Evolutionary conservation across 1,140 invertebrate species (phyloP).

Genomic region (Eufriesea mexicana): DNA sequence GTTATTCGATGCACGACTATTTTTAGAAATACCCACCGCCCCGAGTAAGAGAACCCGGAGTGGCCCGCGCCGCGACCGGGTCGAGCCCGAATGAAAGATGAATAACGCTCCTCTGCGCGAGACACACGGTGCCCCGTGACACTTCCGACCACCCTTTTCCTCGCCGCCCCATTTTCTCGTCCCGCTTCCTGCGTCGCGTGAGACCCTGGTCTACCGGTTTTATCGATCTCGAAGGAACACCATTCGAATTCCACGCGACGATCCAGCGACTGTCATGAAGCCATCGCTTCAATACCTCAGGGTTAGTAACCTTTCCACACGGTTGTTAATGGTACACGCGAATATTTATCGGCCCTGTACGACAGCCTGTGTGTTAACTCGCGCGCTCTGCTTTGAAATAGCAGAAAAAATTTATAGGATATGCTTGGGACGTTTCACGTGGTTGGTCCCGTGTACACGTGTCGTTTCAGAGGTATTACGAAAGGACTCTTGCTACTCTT

Average conservation of each 20-base stretch:
- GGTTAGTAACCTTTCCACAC: no score
- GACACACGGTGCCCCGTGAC: conserved; percentile 60
- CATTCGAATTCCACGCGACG: no score
- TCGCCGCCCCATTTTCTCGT: not conserved
- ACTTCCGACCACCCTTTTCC: no score
- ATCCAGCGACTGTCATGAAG: no score
- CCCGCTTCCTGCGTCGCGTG: no score
- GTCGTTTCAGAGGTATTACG: not conserved
- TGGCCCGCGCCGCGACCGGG: conserved; percentile 24
- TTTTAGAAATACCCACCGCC: conserved; percentile 73
- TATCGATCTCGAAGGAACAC: no score
- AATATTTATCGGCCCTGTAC: conserved; percentile 15
- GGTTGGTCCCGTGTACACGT: not conserved
- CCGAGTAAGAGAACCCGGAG: conserved; percentile 26
- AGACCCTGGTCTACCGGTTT: no score
- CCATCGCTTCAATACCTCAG: not conserved
- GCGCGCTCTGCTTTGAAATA: not conserved
- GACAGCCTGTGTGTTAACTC: not conserved
- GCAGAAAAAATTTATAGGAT: not conserved
- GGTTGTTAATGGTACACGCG: not conserved
- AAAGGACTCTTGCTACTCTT: no score
- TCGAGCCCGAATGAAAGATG: conserved; percentile 48
- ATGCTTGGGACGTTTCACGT: not conserved
- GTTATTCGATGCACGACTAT: conserved; percentile 75
- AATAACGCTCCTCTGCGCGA: conserved; percentile 46